Base-by-base conservation (phyloP, 2,113 vertebrate genomes). In the Macheiramphus alcinus region DNA sequence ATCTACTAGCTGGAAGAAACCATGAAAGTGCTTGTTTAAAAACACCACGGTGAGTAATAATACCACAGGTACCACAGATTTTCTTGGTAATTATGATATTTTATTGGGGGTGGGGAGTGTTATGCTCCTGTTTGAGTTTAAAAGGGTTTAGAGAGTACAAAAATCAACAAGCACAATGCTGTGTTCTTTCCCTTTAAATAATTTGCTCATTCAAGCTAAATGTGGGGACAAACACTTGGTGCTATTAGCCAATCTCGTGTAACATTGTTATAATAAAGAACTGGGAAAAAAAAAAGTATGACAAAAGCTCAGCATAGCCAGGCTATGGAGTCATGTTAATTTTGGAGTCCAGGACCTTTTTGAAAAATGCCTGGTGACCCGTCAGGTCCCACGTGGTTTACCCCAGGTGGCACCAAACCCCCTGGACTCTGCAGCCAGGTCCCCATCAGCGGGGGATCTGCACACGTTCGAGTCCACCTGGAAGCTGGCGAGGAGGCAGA, bases 401-500 rank as follows among this genome's bases (percentile, higher is more conserved):
- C 10, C 58, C 21, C 31, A 27, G 16, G 52, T 79, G 73, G 34
- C 71, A 72, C 31, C 43, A 61, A 81, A 68, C 32, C 8, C 40
- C 6, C 14, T 0, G 11, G 38, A 18, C 53, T 16, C 43, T 52
- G 78, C 27, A 73, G 52, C 27, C 53, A 18, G 25, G 45, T 67
- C n/a, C 7, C 29, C 48, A 38, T n/a, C 63, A 59, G 56, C 1
- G 0, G 4, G 16, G 19, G 4, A 31, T 68, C 40, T 73, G 34
- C 14, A 4, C 15, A 9, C 2, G 0, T 15, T 48, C 0, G 1
- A 58, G 88, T 23, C 59, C 59, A 7, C 32, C 17, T 9, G 62
- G 59, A 32, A 84, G 62, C 53, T 56, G n/a, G 36, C 2, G 8
- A 23, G 55, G 63, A 75, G 48, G 72, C 76, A 78, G 84, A 48